Conservation (phyloP, 2,113 vertebrate species). For the Columbina picui region DNA sequence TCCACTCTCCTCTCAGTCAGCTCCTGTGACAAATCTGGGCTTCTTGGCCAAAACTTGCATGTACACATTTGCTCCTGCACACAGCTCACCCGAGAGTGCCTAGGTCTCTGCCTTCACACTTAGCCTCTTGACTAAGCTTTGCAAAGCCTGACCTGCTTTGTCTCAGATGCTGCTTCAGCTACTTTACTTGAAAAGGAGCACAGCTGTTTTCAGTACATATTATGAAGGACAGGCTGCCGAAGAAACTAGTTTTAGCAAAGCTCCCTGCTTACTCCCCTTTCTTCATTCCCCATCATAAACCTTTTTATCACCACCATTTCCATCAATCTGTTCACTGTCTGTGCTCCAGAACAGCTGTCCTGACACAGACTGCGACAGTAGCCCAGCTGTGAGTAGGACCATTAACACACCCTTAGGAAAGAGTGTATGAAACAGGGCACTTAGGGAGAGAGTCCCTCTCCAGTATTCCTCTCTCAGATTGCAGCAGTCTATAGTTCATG, state of each 20-base stretch:
- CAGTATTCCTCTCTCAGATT: background rate
- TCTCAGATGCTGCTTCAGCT: background rate
- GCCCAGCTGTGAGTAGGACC: background rate
- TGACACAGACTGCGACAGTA: background rate
- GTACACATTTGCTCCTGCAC: background rate
- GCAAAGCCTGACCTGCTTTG: conserved; percentile 17
- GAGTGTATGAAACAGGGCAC: background rate
- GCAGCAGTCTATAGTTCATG: background rate
- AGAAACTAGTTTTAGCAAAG: background rate
- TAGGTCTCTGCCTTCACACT: background rate
- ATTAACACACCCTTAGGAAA: background rate
- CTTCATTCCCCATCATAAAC: background rate
- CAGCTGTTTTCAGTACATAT: background rate
- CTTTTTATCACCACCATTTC: background rate
- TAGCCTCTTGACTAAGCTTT: background rate
- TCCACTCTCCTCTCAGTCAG: background rate
- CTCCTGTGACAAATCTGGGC: background rate
- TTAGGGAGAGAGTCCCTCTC: background rate
- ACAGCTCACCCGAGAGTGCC: background rate
- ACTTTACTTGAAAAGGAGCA: background rate
- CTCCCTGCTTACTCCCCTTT: background rate
- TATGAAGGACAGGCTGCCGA: background rate
- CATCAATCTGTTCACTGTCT: background rate
- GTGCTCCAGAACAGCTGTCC: background rate
- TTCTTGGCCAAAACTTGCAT: background rate